Percentiles rank a stretch among this genome's conserved stretches.
phyloP scores from a whole-genome alignment of 2,797 vertebrate genomes.

The Nannoperca obscura region DNA sequence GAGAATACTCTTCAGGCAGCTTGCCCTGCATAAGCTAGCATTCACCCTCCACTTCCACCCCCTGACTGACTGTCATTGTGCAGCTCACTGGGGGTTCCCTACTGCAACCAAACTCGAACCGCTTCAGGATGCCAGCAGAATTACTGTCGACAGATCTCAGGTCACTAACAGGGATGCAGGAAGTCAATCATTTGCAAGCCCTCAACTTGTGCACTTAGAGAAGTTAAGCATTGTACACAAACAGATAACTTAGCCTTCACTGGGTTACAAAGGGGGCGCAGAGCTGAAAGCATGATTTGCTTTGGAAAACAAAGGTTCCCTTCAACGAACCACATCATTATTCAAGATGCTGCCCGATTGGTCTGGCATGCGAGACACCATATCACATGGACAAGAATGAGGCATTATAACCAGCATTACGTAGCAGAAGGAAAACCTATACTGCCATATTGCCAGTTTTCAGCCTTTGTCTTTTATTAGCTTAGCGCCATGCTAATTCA shows the following conservation, averaged over 20 bases:
- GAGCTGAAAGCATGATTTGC: conserved; percentile 57
- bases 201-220: conserved; percentile 64
- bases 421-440: conserved; percentile 6
- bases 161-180: conserved; percentile 70
- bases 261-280: conserved; percentile 61
- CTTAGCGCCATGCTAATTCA: neutral
- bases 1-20: conserved; percentile 68
- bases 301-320: conserved; percentile 70
- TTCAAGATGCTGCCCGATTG: conserved; percentile 72
- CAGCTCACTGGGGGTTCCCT: conserved; percentile 56
- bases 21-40: conserved; percentile 66
- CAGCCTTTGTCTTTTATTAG: conserved; percentile 2
- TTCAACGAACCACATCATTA: conserved; percentile 65
- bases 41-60: conserved; percentile 59
- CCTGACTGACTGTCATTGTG: conserved; percentile 52
- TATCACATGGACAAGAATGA: conserved; percentile 51
- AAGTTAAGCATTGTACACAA: conserved; percentile 75
- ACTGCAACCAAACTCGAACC: conserved; percentile 61
- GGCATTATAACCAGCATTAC: conserved; percentile 39
- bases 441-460: conserved; percentile 3
- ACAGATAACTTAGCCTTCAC: conserved; percentile 70
- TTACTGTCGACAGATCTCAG: conserved; percentile 62
- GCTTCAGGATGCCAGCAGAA: conserved; percentile 57
- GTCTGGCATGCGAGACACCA: conserved; percentile 48
- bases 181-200: conserved; percentile 82